Evolutionary conservation across 1,140 invertebrate genomes (phyloP), one percentile per base, ranked within the genome.

Genomic region (Zaprionus tsacasi): DNA sequence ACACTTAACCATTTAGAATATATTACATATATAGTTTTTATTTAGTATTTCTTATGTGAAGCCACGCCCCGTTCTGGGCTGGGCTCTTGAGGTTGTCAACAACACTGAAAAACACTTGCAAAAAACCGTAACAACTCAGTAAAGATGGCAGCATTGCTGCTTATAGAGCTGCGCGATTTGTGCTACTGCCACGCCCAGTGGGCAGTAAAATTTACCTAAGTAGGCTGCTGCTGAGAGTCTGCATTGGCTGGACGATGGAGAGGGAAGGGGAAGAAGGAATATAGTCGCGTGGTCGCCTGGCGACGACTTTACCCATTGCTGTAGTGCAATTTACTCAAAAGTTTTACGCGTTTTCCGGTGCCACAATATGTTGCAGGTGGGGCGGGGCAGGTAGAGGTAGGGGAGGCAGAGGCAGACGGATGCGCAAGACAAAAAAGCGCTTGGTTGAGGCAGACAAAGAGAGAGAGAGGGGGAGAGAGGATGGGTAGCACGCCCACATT

Each of bases 251-350:
- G n/a, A n/a, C n/a, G n/a, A n/a, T n/a, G n/a, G 33, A 33, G 10
- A 27, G 21, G 15, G 8, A 27, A 27, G 12, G 50, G 3, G 21
- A 27, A 60, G 48, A 27, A 60, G 48, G 71, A 50, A 74, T 74
- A 40, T 30, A 56, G 66, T 48, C 58, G 65, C 52, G 57, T 73
- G 70, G 70, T 73, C 65, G 70, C 64, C 65, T 59, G 65, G 54
- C 58, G 54, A 70, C 68, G 66, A 70, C 66, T 74, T 70, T 75
- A 68, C 68, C 68, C 61, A 59, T 64, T 75, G 61, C 68, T 38
- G 56, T 43, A 25, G 48, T 72, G 69, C 74, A 76, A 67, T 76
- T 76, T 76, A 63, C 69, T 76, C 70, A 67, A 76, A 76, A 76
- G 48, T 76, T 76, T 72, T 76, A 66, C 74, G 60, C 74, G 69